Percentiles rank a stretch among this genome's conserved stretches.
Conservation (phyloP, 2,888 invertebrate species). For the Zeuzera pyrina region DNA sequence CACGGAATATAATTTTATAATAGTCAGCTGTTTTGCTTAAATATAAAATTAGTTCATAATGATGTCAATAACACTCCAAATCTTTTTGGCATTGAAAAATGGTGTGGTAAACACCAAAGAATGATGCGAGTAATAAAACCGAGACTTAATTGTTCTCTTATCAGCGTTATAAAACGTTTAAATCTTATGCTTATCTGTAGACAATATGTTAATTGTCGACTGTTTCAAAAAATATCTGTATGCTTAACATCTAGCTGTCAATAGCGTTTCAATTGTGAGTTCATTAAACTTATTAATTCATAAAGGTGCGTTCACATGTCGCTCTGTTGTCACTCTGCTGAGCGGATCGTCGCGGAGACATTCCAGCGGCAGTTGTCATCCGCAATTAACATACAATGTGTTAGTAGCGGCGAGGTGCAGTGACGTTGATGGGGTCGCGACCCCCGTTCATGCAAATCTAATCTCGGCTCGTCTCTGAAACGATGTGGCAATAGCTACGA, state of each 20-base stretch:
- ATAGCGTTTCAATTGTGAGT: slow-evolving; percentile 15
- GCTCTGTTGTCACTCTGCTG: neutral
- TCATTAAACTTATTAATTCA: slow-evolving; percentile 32
- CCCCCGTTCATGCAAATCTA: slow-evolving; percentile 28
- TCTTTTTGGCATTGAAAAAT: neutral
- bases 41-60: too few species aligned
- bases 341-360: slow-evolving; percentile 20
- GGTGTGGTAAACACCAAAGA: slow-evolving; percentile 4
- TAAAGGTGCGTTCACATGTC: neutral
- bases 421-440: slow-evolving; percentile 40
- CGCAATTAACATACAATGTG: slow-evolving; percentile 64
- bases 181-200: slow-evolving; percentile 17
- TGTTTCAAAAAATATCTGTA: neutral
- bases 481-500: too few species aligned
- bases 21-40: too few species aligned
- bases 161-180: slow-evolving; percentile 23
- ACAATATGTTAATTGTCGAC: neutral
- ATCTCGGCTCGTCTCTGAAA: too few species aligned
- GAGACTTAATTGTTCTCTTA: slow-evolving; percentile 18
- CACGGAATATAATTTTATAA: too few species aligned
- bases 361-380: slow-evolving; percentile 29
- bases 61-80: too few species aligned
- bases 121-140: slow-evolving; percentile 19
- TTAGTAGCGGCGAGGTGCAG: slow-evolving; percentile 43
- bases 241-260: slow-evolving; percentile 7